Evolutionary conservation across 2,888 invertebrate genomes (phyloP).

Genomic region (Nomada lathburiana): DNA sequence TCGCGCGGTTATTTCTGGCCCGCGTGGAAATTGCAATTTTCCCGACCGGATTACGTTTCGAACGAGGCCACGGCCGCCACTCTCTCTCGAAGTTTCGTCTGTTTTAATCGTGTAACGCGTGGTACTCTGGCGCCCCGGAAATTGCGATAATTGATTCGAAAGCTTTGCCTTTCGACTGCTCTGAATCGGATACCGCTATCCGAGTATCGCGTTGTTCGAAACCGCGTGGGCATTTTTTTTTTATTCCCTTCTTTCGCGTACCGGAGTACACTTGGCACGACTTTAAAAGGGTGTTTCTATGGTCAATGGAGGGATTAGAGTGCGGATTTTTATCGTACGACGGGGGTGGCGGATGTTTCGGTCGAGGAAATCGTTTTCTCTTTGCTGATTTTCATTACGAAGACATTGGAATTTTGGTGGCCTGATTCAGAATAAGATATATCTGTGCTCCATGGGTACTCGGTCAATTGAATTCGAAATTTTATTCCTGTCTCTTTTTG

Average conservation of each 20-base stretch:
- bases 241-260: no score
- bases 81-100: conserved; percentile 35
- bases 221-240: neutral
- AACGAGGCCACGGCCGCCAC: conserved; percentile 29
- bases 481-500: no score
- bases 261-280: neutral
- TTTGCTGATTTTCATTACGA: neutral
- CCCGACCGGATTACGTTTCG: conserved; percentile 62
- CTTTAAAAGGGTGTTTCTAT: neutral
- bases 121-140: conserved; percentile 13
- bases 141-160: conserved; percentile 44
- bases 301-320: neutral
- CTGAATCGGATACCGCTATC: neutral
- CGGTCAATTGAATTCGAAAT: no score
- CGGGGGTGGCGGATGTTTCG: neutral
- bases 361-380: neutral
- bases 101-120: conserved; percentile 56
- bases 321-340: neutral
- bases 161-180: conserved; percentile 1
- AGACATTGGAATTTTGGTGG: no score
- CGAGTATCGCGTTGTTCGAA: neutral
- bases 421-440: no score
- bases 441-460: no score
- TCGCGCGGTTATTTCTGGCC: conserved; percentile 42
- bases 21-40: conserved; percentile 64